Conservation (phyloP, 2,888 invertebrate genomes). For the Cosmia trapezina region DNA sequence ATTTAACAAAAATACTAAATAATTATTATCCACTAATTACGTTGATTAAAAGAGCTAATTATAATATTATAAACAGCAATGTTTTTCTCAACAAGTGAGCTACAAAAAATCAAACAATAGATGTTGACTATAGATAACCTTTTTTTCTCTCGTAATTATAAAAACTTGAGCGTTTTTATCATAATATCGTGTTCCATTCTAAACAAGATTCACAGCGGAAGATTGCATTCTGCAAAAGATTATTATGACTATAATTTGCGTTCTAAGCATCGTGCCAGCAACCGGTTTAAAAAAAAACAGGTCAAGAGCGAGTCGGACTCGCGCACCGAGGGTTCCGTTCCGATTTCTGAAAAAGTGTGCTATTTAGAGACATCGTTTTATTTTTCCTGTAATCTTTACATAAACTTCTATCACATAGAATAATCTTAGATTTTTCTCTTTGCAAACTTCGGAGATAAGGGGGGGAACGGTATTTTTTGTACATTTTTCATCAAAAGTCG, state of each 20-base stretch:
- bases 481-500: too few species aligned
- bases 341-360: too few species aligned
- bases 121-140: neutral
- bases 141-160: slow-evolving; percentile 3
- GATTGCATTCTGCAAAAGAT: neutral
- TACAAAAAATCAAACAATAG: slow-evolving; percentile 17
- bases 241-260: neutral
- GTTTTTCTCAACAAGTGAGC: neutral
- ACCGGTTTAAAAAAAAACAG: slow-evolving; percentile 36
- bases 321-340: too few species aligned
- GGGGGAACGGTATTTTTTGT: too few species aligned
- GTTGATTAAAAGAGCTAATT: neutral
- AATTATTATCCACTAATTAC: neutral
- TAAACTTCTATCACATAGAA: too few species aligned
- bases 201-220: neutral
- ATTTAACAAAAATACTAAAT: neutral
- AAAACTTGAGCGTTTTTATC: slow-evolving; percentile 23
- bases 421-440: too few species aligned
- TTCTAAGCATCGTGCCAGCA: neutral
- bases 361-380: too few species aligned
- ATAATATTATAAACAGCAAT: neutral
- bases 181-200: neutral
- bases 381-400: too few species aligned
- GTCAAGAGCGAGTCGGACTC: too few species aligned
- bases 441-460: too few species aligned